phyloP scores from a whole-genome alignment of 1,140 invertebrate genomes.

The Lanistes nyassanus region DNA sequence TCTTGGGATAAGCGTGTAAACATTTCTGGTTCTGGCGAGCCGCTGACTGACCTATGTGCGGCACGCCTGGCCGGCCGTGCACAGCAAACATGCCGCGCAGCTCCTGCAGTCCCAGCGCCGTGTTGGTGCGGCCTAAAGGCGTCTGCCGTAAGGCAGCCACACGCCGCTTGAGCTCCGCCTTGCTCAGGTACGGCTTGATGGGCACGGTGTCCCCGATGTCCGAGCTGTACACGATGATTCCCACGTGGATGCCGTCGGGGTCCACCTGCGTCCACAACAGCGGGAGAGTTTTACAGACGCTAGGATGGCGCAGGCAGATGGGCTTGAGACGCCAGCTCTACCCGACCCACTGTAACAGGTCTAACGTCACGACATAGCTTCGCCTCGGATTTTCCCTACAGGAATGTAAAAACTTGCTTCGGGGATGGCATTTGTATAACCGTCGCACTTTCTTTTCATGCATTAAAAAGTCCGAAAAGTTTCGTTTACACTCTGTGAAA shows the following conservation, averaged over 20 bases:
- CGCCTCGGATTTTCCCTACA: too few relatives aligned
- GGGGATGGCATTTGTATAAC: too few relatives aligned
- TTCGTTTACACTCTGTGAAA: too few relatives aligned
- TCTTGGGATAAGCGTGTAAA: too few relatives aligned
- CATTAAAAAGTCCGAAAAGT: too few relatives aligned
- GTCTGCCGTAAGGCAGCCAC: conserved; percentile 45
- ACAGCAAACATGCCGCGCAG: conserved; percentile 36
- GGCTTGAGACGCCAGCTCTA: too few relatives aligned
- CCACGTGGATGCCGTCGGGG: conserved; percentile 40
- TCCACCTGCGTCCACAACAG: conserved; percentile 11
- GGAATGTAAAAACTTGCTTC: too few relatives aligned
- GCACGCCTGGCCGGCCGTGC: conserved; percentile 30
- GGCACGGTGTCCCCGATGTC: conserved; percentile 42
- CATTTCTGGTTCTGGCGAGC: background rate
- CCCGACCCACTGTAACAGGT: too few relatives aligned
- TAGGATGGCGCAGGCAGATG: too few relatives aligned
- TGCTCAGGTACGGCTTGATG: conserved; percentile 41
- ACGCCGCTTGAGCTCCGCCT: conserved; percentile 35
- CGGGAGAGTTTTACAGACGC: too few relatives aligned
- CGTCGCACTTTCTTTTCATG: too few relatives aligned
- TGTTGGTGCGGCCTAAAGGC: conserved; percentile 49
- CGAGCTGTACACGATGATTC: conserved; percentile 49
- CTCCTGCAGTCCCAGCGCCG: conserved; percentile 38
- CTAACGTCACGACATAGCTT: too few relatives aligned
- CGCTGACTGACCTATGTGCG: conserved; percentile 30